Evolutionary conservation across 2,888 invertebrate species (phyloP).

Genomic region (Cecidostiba fungosa): DNA sequence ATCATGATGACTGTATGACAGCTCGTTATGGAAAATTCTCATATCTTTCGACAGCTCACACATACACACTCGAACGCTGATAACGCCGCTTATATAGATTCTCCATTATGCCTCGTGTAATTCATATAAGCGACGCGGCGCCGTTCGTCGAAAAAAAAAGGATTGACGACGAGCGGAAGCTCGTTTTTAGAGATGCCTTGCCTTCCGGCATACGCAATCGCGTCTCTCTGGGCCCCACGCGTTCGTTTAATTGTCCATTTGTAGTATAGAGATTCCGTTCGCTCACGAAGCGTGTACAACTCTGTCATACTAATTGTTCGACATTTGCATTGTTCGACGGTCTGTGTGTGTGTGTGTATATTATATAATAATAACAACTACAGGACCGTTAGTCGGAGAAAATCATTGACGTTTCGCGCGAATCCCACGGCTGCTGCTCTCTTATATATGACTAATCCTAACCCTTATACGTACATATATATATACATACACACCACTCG

Average conservation of each 20-base stretch:
- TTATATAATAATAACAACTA: neutral
- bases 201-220: constrained; percentile 41
- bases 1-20: neutral
- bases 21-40: constrained; percentile 6
- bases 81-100: constrained; percentile 31
- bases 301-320: constrained; percentile 9
- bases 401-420: neutral
- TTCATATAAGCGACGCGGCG: constrained; percentile 34
- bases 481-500: no score
- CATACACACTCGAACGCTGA: neutral
- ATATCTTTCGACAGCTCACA: constrained; percentile 1
- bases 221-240: neutral
- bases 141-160: constrained; percentile 30
- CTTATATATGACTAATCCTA: neutral
- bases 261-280: neutral
- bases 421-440: constrained; percentile 6
- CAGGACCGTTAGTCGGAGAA: neutral
- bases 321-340: neutral
- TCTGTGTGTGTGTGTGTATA: neutral
- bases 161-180: constrained; percentile 61
- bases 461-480: neutral
- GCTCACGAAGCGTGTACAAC: neutral
- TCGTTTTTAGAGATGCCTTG: constrained; percentile 7
- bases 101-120: constrained; percentile 24
- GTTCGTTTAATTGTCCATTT: neutral